Evolutionary conservation across 2,797 vertebrate species (phyloP).

Genomic region (Hemitrygon akajei): DNA sequence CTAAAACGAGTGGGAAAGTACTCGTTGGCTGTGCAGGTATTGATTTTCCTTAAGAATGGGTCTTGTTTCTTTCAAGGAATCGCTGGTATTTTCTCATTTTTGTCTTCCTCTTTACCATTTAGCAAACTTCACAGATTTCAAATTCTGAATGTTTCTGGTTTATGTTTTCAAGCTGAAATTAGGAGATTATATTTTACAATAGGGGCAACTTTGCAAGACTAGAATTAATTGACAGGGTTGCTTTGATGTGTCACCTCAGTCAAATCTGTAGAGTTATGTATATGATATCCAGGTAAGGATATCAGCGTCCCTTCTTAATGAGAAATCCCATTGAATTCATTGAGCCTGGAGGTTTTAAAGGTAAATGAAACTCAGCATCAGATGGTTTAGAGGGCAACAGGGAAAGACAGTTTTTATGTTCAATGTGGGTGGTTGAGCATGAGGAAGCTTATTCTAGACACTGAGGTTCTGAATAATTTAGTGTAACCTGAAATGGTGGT

Average conservation of each 20-base stretch:
- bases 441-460: not conserved
- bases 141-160: not conserved
- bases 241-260: not conserved
- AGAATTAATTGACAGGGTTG: not conserved
- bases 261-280: not conserved
- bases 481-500: not conserved
- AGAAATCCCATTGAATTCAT: not conserved
- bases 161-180: not conserved
- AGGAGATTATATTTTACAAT: not conserved
- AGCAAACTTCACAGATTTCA: not conserved
- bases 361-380: not conserved
- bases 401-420: not conserved
- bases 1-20: not conserved
- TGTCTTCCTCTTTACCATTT: not conserved
- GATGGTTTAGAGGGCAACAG: not conserved
- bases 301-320: not conserved
- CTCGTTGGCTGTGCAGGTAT: not conserved
- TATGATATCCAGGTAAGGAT: not conserved
- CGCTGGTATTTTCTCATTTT: not conserved
- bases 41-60: not conserved
- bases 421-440: not conserved
- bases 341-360: not conserved
- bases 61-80: not conserved
- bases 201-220: not conserved
- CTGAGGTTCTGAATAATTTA: not conserved